Base-by-base conservation (phyloP, 2,888 invertebrate species). In the Ophraella communa region DNA sequence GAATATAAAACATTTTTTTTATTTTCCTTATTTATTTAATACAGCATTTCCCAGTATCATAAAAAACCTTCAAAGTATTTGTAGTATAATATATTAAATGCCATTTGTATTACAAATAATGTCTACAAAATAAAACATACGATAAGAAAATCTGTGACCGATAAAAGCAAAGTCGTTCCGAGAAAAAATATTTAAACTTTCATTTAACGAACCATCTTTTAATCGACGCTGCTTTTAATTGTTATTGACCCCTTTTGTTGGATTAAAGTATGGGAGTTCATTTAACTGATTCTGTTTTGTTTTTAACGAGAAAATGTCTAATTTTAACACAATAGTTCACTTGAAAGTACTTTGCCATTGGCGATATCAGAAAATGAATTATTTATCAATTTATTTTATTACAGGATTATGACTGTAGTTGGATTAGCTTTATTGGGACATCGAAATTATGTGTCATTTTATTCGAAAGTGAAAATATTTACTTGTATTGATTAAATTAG, bases 121-220 rank as follows among this genome's bases (percentile, higher is more conserved):
- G 60, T 60, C 57, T n/a, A 47, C 21, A 23, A 20, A 66, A 58
- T 55, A 56, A 55, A 66, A 62, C 42, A 62, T 35, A 62, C 60
- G 76, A 76, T 76, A 76, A 76, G 71, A 64, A 67, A 71, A 75
- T 74, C 71, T 76, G 74, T 81, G 81, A 81, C 81, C 81, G 81
- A 81, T 81, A 80, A 81, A 78, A 75, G 75, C 60, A 76, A 76
- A 78, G 79, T 77, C 74, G 73, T 79, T 74, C 77, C 72, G 70
- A 72, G 72, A 74, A 77, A 72, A 67, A 67, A 63, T 59, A 67
- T 68, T 68, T 56, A 65, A 68, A 64, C 65, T 72, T 68, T 68
- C 62, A 66, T 69, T 66, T 65, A 71, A 39, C 42, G 42, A 60
- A 23, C 49, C 24, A 14, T 49, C 49, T 60, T 52, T 60, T 42